Base-by-base conservation (phyloP, 2,797 vertebrate species). In the Oreochromis grahami region DNA sequence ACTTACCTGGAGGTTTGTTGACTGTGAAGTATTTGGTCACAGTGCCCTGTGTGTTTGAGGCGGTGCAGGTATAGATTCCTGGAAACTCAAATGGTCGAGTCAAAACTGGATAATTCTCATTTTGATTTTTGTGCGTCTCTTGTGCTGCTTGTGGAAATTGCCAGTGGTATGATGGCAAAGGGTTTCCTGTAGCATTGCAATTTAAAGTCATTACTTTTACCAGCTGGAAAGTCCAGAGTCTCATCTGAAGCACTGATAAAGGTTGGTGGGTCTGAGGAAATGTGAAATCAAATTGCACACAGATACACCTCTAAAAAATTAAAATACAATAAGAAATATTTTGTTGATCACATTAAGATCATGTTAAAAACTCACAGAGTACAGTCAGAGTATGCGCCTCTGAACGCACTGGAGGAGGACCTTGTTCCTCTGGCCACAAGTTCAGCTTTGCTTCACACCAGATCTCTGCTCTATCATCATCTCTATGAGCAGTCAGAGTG, bases 161-260 rank as follows among this genome's bases (percentile, higher is more conserved):
- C 95, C 95, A 96, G 5, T 5, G 53, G 86, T 95, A 96, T 2
- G 0, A 1, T 1, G 95, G 95, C 6, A 1, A 1, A 12, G 95
- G 95, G 80, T 93, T 95, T 83, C 94, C 95, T 7, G 3, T 14
- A 2, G 94, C 91, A 0, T 14, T 86, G 91, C 96, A 96, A 56
- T 91, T 58, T 38, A 96, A 87, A 4, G 4, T 48, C 0, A 89
- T 19, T 9, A n/a, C n/a, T n/a, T n/a, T n/a, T n/a, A 6, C 24
- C 15, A 32, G 24, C 8, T 12, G n/a, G 4, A 1, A 12, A 24
- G 2, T 4, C 90, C 78, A 29, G 8, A 0, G 21, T 92, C 87
- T 94, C 90, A n/a, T n/a, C n/a, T n/a, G n/a, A n/a, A n/a, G n/a
- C n/a, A n/a, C n/a, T n/a, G n/a, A n/a, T n/a, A n/a, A n/a, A n/a